A percentile compares a stretch with the other conserved stretches of the same genome.
Evolutionary conservation across 2,888 invertebrate genomes (phyloP).

Genomic region (Hesperia comma): DNA sequence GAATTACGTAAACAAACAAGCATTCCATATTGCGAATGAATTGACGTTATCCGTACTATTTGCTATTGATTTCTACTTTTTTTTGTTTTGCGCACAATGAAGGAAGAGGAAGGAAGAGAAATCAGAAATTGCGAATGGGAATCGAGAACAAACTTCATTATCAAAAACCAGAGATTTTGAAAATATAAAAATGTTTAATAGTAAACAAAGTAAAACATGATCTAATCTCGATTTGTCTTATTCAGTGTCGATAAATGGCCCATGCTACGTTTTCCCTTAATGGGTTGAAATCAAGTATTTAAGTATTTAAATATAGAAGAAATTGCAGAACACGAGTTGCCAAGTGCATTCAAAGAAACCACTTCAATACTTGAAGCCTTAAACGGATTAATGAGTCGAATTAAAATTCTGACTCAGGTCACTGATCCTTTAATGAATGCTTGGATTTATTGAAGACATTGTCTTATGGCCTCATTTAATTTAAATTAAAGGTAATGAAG

Average conservation of each 20-base stretch:
- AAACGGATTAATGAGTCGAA: slow-evolving; percentile 36
- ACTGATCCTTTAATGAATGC: slow-evolving; percentile 28
- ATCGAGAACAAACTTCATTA: too few relatives aligned
- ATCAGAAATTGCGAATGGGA: too few relatives aligned
- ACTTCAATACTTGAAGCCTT: slow-evolving; percentile 8
- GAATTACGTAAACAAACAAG: slow-evolving; percentile 1
- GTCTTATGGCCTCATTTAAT: slow-evolving; percentile 11
- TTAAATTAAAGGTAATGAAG: slow-evolving; percentile 2
- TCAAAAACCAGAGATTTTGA: too few relatives aligned
- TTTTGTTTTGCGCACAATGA: not conserved
- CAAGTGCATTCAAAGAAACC: slow-evolving; percentile 8
- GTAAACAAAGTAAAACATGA: too few relatives aligned
- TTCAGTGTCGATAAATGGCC: too few relatives aligned
- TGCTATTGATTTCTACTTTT: not conserved
- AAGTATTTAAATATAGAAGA: too few relatives aligned
- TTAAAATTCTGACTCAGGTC: slow-evolving; percentile 34
- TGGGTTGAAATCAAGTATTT: too few relatives aligned
- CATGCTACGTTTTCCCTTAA: too few relatives aligned
- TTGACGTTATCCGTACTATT: not conserved
- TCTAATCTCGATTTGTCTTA: too few relatives aligned
- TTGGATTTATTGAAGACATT: slow-evolving; percentile 25
- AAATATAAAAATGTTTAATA: too few relatives aligned
- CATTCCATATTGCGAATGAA: not conserved
- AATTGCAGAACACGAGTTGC: not conserved
- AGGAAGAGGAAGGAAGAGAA: too few relatives aligned